A percentile compares a stretch with the other conserved stretches of the same genome.
Conservation (phyloP, 2,113 vertebrate species). For the Pelvicachromis taeniatus region DNA sequence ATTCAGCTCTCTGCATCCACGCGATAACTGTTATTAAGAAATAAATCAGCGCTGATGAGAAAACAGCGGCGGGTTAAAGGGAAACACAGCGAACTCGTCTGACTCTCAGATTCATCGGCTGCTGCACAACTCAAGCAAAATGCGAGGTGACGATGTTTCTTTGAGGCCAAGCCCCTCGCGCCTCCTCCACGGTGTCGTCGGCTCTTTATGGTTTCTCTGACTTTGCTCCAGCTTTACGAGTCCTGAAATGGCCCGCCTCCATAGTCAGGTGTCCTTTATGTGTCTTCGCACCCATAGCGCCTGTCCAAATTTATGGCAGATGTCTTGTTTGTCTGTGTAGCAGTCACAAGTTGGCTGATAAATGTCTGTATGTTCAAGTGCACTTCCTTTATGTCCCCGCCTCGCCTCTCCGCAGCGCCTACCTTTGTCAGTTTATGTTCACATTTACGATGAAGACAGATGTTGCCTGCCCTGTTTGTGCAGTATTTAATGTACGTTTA, state of each 20-base stretch:
- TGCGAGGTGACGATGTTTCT: neutral
- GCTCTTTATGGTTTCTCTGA: neutral
- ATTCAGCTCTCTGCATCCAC: neutral
- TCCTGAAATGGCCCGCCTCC: neutral
- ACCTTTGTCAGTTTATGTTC: neutral
- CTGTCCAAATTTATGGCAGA: neutral
- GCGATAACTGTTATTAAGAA: neutral
- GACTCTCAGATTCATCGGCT: neutral
- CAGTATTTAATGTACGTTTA: neutral
- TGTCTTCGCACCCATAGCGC: neutral
- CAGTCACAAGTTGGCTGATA: neutral
- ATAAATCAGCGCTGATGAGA: neutral
- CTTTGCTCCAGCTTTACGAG: neutral
- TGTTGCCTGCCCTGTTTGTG: neutral
- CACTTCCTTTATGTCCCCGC: neutral
- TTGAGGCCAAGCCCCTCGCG: neutral
- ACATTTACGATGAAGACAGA: neutral
- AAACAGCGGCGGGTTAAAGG: no score
- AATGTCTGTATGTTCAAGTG: neutral
- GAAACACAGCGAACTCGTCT: neutral
- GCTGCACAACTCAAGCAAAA: neutral
- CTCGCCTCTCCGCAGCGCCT: neutral
- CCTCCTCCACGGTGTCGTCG: neutral
- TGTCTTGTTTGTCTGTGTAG: slow-evolving; percentile 12
- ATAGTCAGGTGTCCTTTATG: neutral